Evolutionary conservation across 92 coral and sea anemone species (phyloP), one percentile per base, ranked within the genome.

Genomic region (Phenganax marumi): DNA sequence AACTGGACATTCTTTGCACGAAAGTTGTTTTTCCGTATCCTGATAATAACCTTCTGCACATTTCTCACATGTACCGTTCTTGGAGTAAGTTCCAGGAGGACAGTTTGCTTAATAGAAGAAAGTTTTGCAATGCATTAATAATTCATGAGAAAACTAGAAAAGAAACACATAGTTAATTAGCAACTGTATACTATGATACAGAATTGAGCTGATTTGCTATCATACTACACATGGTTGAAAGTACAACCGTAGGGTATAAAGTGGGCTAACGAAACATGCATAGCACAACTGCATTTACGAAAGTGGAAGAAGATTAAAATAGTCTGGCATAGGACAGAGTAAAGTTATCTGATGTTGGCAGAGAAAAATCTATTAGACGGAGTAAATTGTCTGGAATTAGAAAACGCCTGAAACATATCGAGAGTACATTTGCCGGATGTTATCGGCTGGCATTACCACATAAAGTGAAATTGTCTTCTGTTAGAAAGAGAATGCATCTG

Each of bases 11-110:
- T 84, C 79, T 16, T 72, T 85, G 63, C 94, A 91, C 49, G 58
- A 52, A 10, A 84, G 17, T 56, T 89, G 85, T n/a, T 91, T 88
- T 33, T 84, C 91, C n/a, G 80, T 61, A 11, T 68, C 54, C 19
- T 89, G 87, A n/a, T 75, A 80, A 50, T 73, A 86, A 1, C 94
- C 94, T 8, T 84, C 75, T 3, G 91, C 85, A 73, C 94, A 91
- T 70, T 73, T 62, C 43, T 86, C 76, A 72, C 94, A 91, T 62
- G 75, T 86, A 69, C 87, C 85, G 25, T 76, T 68, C 3, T 85
- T 87, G 58, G 86, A 91, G 50, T 83, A 80, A 80, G 87, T 88
- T 18, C 94, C 94, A 66, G 82, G 39, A 50, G 94, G 94, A 86
- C 94, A 91, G 52, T 80, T 87, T 3, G 87, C 94, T 91, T 54